Conservation (phyloP, 2,113 vertebrate species). For the Myotis brandtii region DNA sequence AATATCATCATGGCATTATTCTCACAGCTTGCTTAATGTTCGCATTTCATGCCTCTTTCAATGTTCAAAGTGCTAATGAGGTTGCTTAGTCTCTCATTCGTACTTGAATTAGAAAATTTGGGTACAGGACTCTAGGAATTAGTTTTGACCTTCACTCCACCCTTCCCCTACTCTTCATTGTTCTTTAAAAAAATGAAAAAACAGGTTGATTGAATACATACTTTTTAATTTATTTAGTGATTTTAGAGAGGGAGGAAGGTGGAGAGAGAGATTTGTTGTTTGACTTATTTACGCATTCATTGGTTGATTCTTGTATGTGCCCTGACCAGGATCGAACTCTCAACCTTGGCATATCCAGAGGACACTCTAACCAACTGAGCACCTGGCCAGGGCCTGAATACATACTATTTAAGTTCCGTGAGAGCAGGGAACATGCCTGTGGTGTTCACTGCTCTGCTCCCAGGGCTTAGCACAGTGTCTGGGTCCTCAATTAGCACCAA, state of each 20-base stretch:
- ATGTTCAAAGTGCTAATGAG: conserved; percentile 2
- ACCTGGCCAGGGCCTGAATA: not conserved
- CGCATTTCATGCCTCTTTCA: not conserved
- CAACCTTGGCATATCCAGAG: not conserved
- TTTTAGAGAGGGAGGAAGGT: not conserved
- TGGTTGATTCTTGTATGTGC: not conserved
- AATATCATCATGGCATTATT: not conserved
- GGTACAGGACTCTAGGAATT: not conserved
- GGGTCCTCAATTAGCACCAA: not conserved
- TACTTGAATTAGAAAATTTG: conserved; percentile 60
- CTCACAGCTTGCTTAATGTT: conserved; percentile 33
- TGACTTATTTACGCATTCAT: not conserved
- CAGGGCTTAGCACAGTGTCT: not conserved
- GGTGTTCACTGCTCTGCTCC: not conserved
- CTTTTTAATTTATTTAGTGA: not conserved
- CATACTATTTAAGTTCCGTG: not conserved
- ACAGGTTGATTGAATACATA: not conserved
- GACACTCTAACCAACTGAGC: too few relatives aligned
- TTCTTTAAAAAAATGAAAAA: not conserved
- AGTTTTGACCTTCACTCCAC: not conserved
- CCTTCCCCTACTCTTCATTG: not conserved
- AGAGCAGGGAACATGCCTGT: not conserved
- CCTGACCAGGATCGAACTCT: not conserved
- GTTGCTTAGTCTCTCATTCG: not conserved
- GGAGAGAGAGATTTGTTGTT: not conserved